Base-by-base conservation (phyloP, 2,113 vertebrate species). In the Reinhardtius hippoglossoides region DNA sequence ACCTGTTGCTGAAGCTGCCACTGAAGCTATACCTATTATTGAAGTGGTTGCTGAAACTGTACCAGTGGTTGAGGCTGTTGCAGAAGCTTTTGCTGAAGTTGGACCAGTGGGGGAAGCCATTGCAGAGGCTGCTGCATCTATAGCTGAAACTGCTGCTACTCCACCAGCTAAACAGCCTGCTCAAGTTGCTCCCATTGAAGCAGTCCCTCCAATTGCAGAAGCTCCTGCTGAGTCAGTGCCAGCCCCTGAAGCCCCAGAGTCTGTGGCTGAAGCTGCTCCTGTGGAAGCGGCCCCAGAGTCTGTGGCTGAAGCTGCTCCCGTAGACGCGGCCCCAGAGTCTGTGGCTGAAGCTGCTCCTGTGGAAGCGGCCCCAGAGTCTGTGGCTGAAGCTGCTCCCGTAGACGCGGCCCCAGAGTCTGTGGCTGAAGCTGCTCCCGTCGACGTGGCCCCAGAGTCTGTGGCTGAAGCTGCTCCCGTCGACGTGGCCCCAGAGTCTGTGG, bases 31-130 rank as follows among this genome's bases (percentile, higher is more conserved):
- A 9, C 16, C 58, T 3, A 16, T 50, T 4, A 16, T 50, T 50
- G 46, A 50, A 18, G 46, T 9, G 6, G 16, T 50, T 15, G 46
- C 46, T 18, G 15, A 16, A 9, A 44, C 57, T 35, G 23, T 16
- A 31, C 52, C 82, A 0, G 18, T 69, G 0, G 73, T 64, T 50
- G 48, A 78, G 7, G 70, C 67, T 7, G 62, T 57, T 0, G 52
- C 23, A 40, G 37, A 67, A 15, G 75, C 66, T 16, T 20, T 48
- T 16, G 27, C 18, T 21, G 71, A 73, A 14, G 48, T 21, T 3
- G 68, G 26, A 14, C 54, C 79, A 0, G 23, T 61, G 1, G 74
- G 27, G 24, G 50, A 78, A 0, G 75, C 66, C 37, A 12, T 40
- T 40, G 37, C 37, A 40, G 9, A 40, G 37, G 9, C 9, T 12